Evolutionary conservation across 2,113 vertebrate genomes (phyloP).

Genomic region (Crypturellus undulatus): DNA sequence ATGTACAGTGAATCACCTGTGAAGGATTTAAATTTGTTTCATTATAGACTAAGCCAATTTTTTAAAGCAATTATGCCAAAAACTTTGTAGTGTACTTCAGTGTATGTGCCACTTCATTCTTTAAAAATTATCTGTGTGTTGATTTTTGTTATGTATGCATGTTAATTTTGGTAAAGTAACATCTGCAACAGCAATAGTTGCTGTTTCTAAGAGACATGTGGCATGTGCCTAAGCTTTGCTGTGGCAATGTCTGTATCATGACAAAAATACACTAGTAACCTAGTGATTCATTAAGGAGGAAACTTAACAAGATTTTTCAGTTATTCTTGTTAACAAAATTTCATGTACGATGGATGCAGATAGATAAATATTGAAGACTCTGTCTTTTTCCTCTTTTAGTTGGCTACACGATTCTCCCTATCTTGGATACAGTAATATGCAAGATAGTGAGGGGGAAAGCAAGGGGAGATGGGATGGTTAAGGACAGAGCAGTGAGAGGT

Average conservation of each 20-base stretch:
- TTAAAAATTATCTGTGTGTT: neutral
- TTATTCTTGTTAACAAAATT: neutral
- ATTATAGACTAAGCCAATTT: neutral
- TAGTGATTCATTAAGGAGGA: neutral
- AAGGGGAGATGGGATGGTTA: too few relatives aligned
- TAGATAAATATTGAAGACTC: neutral
- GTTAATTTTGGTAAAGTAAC: accelerated
- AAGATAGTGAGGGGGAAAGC: neutral
- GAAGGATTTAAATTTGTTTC: neutral
- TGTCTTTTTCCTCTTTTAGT: neutral
- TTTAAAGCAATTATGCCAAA: neutral
- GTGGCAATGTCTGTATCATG: neutral
- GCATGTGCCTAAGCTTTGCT: neutral
- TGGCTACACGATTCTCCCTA: neutral
- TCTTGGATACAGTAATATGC: neutral
- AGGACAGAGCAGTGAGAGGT: accelerated
- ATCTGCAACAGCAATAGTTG: accelerated
- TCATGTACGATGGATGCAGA: neutral
- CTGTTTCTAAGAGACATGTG: accelerated
- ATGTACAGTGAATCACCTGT: neutral
- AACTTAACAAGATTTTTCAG: neutral
- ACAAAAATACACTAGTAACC: neutral
- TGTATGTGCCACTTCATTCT: neutral
- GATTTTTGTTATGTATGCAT: accelerated
- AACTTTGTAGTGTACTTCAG: neutral